Base-by-base conservation (phyloP, 2,113 vertebrate genomes). In the Tychaedon coryphoeus region DNA sequence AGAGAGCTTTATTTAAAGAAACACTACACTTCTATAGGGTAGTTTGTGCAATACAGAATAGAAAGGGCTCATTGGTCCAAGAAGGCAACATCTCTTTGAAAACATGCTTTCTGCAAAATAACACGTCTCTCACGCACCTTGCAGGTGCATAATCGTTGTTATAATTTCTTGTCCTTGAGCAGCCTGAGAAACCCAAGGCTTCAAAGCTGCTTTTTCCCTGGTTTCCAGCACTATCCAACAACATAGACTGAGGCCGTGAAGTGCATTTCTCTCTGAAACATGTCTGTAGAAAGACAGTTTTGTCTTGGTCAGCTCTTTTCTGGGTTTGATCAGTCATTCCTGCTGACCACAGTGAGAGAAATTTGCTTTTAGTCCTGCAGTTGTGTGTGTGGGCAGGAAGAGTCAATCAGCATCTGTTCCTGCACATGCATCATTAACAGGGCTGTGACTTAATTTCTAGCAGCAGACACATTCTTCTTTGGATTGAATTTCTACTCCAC, bases 341-440 rank as follows among this genome's bases (percentile, higher is more conserved):
- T 73, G 60, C 67, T 88, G 82, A 79, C 73, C 48, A 20, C 8
- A 0, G 50, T 76, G 90, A 42, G 23, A 74, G 79, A 88, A 88
- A 67, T 88, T 86, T 88, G 61, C 62, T 91, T 89, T 90, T 47
- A 56, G 31, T 92, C 47, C 83, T 75, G 80, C 61, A 56, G 73
- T 84, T 72, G 36, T 89, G 73, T 86, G 69, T 69, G 76, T 81
- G 76, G 86, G 80, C 89, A 89, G 80, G 69, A 95, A 94, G 56
- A 94, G 88, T 86, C 93, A 85, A 75, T 95, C 93, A 89, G 89
- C 91, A 85, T 92, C 90, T 93, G 72, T 31, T 86, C 88, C 82
- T 74, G 72, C 0, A 0, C 69, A 42, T 72, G 88, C 90, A 57
- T 92, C 92, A 50, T 92, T 96, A 94, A 33, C 51, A 56, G 69